phyloP scores from a whole-genome alignment of 2,113 vertebrate species.

The Ascaphus truei region DNA sequence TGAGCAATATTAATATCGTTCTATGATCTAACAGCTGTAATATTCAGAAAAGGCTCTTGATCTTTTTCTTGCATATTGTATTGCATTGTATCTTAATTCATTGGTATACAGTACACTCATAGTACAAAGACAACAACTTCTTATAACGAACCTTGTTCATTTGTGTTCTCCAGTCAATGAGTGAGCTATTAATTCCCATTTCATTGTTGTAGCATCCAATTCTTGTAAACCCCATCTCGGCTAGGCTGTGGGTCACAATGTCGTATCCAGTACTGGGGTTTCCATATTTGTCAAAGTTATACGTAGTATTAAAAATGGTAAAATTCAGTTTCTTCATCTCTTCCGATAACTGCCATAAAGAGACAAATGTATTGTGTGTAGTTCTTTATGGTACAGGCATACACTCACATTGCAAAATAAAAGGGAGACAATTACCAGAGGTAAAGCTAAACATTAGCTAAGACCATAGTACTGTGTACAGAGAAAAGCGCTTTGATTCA shows the following conservation, averaged over 20 bases:
- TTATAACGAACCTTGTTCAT: background rate
- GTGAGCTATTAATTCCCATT: slow-evolving; percentile 49
- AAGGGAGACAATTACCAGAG: no score
- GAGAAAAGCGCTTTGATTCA: no score
- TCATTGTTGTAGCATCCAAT: slow-evolving; percentile 62
- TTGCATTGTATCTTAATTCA: no score
- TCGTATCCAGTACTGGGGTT: slow-evolving; percentile 64
- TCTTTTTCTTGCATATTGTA: no score
- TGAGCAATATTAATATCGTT: no score
- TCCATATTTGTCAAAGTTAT: slow-evolving; percentile 65
- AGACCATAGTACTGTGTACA: no score
- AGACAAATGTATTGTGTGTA: background rate
- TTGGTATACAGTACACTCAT: no score
- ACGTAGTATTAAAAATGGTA: slow-evolving; percentile 33
- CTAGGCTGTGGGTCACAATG: slow-evolving; percentile 46
- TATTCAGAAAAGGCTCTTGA: no score
- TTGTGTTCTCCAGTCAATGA: slow-evolving; percentile 69
- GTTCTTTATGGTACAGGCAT: background rate
- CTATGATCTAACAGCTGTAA: no score
- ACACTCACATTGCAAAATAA: no score
- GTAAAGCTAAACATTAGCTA: no score
- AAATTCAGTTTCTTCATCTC: slow-evolving; percentile 62
- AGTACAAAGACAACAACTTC: no score
- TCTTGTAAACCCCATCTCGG: background rate
- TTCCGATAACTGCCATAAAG: slow-evolving; percentile 57